These are phyloP conservation scores for Ennomos erosarius DNA, from an alignment of 2,888 invertebrate species.

Conservation along the genomic window DNA sequence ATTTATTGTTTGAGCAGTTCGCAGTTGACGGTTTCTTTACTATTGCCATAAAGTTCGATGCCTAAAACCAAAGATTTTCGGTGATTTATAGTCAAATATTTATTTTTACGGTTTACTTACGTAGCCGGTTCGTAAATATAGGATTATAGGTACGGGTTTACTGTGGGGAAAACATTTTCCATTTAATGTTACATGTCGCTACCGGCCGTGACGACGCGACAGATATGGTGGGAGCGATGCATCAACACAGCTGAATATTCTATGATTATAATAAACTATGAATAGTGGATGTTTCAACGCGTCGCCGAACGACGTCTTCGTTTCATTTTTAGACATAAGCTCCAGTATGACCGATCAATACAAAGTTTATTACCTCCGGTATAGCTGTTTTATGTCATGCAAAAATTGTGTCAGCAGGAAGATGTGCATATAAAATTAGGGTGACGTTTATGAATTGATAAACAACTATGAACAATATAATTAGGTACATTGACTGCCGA, in stretches of 20 bases:
- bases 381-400: slow-evolving; percentile 50
- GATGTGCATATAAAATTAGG: slow-evolving; percentile 46
- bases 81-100: slow-evolving; percentile 80
- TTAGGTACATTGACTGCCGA: slow-evolving; percentile 18
- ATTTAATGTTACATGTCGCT: slow-evolving; percentile 48
- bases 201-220: slow-evolving; percentile 45
- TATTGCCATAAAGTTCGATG: slow-evolving; percentile 76
- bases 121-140: slow-evolving; percentile 66
- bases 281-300: slow-evolving; percentile 47
- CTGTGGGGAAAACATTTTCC: slow-evolving; percentile 58
- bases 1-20: slow-evolving; percentile 66
- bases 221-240: slow-evolving; percentile 29
- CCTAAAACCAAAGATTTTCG: slow-evolving; percentile 76
- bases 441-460: slow-evolving; percentile 39
- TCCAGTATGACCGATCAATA: slow-evolving; percentile 61
- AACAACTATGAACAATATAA: slow-evolving; percentile 31
- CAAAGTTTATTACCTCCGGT: slow-evolving; percentile 75
- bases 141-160: slow-evolving; percentile 49
- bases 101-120: slow-evolving; percentile 78
- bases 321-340: slow-evolving; percentile 59
- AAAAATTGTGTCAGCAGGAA: slow-evolving; percentile 60
- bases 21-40: slow-evolving; percentile 82
- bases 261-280: slow-evolving; percentile 49
- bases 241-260: slow-evolving; percentile 40
- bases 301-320: slow-evolving; percentile 21